Evolutionary conservation across 2,888 invertebrate genomes (phyloP), one percentile per base, ranked within the genome.

Genomic region (Tetrapedia diversipes): DNA sequence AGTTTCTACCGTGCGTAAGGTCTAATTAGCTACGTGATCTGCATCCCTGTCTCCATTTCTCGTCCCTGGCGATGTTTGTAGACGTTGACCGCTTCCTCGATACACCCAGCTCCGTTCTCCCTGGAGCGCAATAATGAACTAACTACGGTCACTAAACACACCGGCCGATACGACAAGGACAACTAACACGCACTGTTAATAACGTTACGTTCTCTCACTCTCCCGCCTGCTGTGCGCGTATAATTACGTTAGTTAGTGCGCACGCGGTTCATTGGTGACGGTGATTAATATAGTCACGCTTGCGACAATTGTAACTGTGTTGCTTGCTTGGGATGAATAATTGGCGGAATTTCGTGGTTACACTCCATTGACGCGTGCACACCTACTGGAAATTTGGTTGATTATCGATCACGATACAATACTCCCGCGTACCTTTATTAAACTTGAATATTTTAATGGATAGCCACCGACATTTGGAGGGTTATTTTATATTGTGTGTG

Each of bases 11-110:
- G 60, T 80, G 70, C 85, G 78, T n/a, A n/a, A n/a, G n/a, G n/a
- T 34, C 77, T 86, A 89, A 89, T 89, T 85, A 80, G 81, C 80
- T 83, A 87, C 86, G 87, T 88, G 88, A 88, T 89, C 86, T 83
- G 88, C 86, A 86, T 88, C 59, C 61, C 84, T 64, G 70, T 41
- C 34, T 22, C 19, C 11, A 11, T 10, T 22, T 4, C 3, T 19
- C 10, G 19, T 8, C 6, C 22, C 14, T 16, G 2, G 27, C 6
- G 29, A 39, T 19, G 66, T 56, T 54, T 41, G 22, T 54, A 64
- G 64, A 74, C 70, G 67, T 41, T 14, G 32, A 24, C 10, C 53
- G 53, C 41, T 51, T 24, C 64, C 39, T 29, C 39, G 39, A 24
- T 43, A 27, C n/a, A 32, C 11, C 7, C 47, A 7, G 19, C 59